Evolutionary conservation across 2,888 invertebrate species (phyloP).

Genomic region (Scrobipalpa atriplicella): DNA sequence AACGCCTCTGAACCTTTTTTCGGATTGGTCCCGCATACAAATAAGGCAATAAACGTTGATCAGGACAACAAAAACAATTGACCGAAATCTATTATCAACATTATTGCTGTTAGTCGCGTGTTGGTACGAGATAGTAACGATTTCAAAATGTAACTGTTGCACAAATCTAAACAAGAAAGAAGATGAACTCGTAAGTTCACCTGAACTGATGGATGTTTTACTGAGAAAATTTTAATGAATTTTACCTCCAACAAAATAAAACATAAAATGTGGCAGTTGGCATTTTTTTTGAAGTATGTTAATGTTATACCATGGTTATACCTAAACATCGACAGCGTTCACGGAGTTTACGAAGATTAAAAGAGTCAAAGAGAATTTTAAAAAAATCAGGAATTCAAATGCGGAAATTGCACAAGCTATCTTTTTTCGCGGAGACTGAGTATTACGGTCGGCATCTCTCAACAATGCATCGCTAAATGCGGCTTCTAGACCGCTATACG

Average conservation of each 20-base stretch:
- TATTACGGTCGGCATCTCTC: slow-evolving; percentile 32
- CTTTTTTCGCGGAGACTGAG: neutral
- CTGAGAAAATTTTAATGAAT: no score
- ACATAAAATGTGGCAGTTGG: no score
- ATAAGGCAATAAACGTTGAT: slow-evolving; percentile 76
- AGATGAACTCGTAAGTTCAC: no score
- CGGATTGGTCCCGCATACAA: slow-evolving; percentile 72
- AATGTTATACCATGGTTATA: no score
- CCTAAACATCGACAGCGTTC: neutral
- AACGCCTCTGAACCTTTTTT: slow-evolving; percentile 64
- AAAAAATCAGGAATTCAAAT: slow-evolving; percentile 26
- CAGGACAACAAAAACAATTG: slow-evolving; percentile 72
- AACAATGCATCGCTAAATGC: slow-evolving; percentile 51
- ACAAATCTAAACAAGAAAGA: neutral
- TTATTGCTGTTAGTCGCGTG: slow-evolving; percentile 53
- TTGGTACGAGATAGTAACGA: neutral
- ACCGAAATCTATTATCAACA: slow-evolving; percentile 64
- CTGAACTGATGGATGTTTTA: no score
- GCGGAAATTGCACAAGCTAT: slow-evolving; percentile 6
- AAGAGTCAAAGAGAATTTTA: neutral
- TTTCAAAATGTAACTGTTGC: neutral
- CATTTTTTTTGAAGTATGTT: no score
- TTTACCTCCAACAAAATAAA: no score
- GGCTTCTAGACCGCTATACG: slow-evolving; percentile 47
- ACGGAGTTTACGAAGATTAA: neutral